These are phyloP conservation scores for Ctenoplectra terminalis DNA, from an alignment of 1,140 invertebrate species.

Conservation along the genomic window DNA sequence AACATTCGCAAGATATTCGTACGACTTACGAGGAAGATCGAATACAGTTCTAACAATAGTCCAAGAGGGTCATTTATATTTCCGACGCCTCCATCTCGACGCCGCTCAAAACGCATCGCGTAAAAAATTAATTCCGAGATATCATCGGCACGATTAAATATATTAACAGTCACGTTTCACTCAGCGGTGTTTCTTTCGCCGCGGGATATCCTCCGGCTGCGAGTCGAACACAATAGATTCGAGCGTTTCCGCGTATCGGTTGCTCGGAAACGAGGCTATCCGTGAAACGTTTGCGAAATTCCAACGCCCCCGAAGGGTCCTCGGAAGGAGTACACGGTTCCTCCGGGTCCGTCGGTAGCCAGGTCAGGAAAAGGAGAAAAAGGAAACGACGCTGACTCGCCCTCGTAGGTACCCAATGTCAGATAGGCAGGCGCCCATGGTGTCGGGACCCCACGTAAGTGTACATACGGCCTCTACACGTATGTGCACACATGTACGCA, in stretches of 20 bases:
- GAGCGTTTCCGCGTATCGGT: conserved; percentile 33
- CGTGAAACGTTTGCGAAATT: conserved; percentile 62
- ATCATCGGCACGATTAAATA: conserved; percentile 10
- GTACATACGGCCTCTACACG: conserved; percentile 47
- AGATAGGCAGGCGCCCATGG: conserved; percentile 68
- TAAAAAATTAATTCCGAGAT: conserved; percentile 31
- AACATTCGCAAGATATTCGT: too few relatives aligned
- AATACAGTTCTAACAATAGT: conserved; percentile 28
- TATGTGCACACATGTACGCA: conserved; percentile 18
- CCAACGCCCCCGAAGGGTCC: conserved; percentile 41
- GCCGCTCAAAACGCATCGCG: background rate
- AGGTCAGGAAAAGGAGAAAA: conserved; percentile 54
- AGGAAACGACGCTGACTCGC: conserved; percentile 61
- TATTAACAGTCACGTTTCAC: conserved; percentile 22
- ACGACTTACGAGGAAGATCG: too few relatives aligned
- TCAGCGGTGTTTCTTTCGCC: conserved; percentile 1
- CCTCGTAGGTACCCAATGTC: conserved; percentile 67
- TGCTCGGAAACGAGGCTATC: conserved; percentile 20
- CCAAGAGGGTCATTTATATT: background rate
- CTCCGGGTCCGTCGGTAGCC: conserved; percentile 60
- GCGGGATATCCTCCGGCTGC: conserved; percentile 14
- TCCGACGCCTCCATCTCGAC: background rate
- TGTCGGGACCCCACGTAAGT: conserved; percentile 66
- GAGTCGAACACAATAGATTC: background rate
- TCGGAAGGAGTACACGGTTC: conserved; percentile 29